Conservation (phyloP, 2,797 vertebrate genomes). For the Nothura maculosa region DNA sequence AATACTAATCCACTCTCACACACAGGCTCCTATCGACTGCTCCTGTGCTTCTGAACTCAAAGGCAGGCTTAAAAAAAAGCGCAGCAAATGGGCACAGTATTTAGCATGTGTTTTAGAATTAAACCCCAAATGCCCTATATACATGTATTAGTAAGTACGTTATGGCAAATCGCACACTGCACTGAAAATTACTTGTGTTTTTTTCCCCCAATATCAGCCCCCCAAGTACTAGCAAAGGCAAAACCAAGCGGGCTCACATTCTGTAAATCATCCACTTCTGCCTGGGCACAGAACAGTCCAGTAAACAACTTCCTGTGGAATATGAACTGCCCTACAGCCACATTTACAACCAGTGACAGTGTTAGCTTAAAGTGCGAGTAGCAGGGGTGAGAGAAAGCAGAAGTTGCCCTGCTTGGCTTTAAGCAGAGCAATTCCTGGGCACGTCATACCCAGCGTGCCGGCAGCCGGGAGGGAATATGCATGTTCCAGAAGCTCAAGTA, state of each 20-base stretch:
- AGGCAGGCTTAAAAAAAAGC: not conserved
- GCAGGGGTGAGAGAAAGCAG: conserved; percentile 61
- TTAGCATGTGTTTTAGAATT: not conserved
- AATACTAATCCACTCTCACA: conserved; percentile 26
- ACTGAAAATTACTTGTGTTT: not conserved
- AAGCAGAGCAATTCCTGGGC: not conserved
- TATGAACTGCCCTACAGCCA: conserved; percentile 53
- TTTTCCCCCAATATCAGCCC: not conserved
- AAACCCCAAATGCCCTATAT: not conserved
- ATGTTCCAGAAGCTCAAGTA: conserved; percentile 9
- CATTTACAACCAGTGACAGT: conserved; percentile 70
- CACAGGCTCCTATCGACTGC: not conserved
- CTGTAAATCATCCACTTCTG: conserved; percentile 67
- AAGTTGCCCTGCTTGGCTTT: conserved; percentile 22
- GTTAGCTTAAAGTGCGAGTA: conserved; percentile 62
- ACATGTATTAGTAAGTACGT: not conserved
- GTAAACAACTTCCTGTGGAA: conserved; percentile 68
- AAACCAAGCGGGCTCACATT: conserved; percentile 54
- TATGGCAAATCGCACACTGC: not conserved
- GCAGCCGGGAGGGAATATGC: conserved; percentile 3
- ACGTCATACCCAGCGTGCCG: conserved; percentile 11
- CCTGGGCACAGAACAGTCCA: conserved; percentile 49
- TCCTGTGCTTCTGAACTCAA: not conserved
- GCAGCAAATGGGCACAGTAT: conserved; percentile 1
- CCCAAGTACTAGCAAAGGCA: conserved; percentile 8